Evolutionary conservation across 2,113 vertebrate species (phyloP), one percentile per base, ranked within the genome.

Genomic region (Xenopus laevis): DNA sequence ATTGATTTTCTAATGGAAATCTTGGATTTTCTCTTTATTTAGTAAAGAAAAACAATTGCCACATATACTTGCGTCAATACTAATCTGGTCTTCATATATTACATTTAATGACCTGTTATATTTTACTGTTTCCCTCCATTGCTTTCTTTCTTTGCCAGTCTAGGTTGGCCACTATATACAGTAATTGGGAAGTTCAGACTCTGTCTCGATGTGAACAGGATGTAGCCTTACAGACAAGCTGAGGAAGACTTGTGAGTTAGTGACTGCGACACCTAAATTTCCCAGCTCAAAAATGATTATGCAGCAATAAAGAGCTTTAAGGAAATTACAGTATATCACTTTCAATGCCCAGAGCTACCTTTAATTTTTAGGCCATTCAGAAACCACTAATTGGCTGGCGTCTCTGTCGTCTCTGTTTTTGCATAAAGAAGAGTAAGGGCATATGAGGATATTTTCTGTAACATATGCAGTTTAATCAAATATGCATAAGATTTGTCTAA

Each of bases 151-250:
- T 60, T 52, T 68, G 45, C 65, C 16, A 68, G 30, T 53, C 12
- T 76, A 1, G 21, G 17, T 15, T 69, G 73, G 67, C 47, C 40
- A 16, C 58, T 69, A 40, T 63, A 59, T 58, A 27, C 23, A 27
- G 23, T 27, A 27, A 69, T 44, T 76, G 74, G 66, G 68, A 76
- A 69, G 66, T 64, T 10, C 57, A 23, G 10, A 13, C 7, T 55
- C 15, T 52, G 18, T 27, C 69, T 76, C 69, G 59, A 76, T 76
- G 74, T 76, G 74, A 76, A 76, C 74, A 76, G 74, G 74, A 76
- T 76, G 18, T 17, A 53, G 72, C 66, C 58, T 63, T 59, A 63
- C 46, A 55, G 12, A 55, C 46, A 70, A 68, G 57, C 30, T 61
- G 40, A 52, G 30, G 57, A 76, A 68, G 2, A 27, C 23, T 27